Evolutionary conservation across 2,113 vertebrate genomes (phyloP), one percentile per base, ranked within the genome.

Genomic region (Eolophus roseicapilla): DNA sequence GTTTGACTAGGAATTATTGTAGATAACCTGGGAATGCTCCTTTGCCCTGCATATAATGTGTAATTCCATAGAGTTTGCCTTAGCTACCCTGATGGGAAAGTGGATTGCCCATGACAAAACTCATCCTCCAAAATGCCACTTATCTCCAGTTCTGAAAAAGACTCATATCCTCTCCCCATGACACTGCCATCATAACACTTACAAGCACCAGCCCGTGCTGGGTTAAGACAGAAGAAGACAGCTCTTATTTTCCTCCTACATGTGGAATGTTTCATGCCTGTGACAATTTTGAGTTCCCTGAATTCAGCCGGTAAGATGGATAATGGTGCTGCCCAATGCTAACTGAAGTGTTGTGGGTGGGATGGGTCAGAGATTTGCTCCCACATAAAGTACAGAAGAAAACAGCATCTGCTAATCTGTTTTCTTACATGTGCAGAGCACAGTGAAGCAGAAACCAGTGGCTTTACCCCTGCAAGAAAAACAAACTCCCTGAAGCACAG

Each of bases 291-390:
- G 47, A 73, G 77, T 44, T 91, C 57, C 21, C 77, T 55, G 69
- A 88, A 64, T 86, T 84, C 47, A 86, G 62, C n/a, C 1, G 5
- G 27, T 13, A 70, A 94, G 92, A 92, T 3, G 60, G 76, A 78
- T 90, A 83, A 50, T 11, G 71, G 71, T 67, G 70, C 76, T 91
- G 80, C 95, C 80, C 73, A 27, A 10, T 44, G 77, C 65, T 84
- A 52, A 60, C 80, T 83, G 73, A 84, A 96, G 44, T 78, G 81
- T 37, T 0, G 76, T 88, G 80, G 93, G 93, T 75, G 90, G 64
- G 94, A 95, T 43, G 73, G 96, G 93, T 96, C 80, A 65, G 60
- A 25, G 92, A 96, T 94, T 94, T 90, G 83, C 82, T 94, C 78
- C 90, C 94, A 52, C 88, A 65, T 1, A 0, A 76, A 76, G 41